Conservation (phyloP, 2,888 invertebrate genomes). For the Athalia circularis region DNA sequence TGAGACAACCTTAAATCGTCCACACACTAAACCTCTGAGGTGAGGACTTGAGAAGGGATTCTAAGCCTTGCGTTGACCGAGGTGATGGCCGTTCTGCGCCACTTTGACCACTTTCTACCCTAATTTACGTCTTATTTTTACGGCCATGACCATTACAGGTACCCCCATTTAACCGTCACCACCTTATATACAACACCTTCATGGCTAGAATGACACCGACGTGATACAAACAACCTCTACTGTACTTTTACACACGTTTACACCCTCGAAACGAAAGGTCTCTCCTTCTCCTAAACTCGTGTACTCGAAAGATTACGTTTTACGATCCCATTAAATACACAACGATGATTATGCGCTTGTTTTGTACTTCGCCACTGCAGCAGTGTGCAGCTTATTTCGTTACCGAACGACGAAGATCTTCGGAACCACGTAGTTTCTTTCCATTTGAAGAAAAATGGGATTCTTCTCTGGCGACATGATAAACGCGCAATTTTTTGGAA, state of each 20-base stretch:
- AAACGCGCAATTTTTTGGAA: too few species aligned
- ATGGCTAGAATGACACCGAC: background rate
- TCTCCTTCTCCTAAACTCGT: conserved; percentile 9
- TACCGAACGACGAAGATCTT: conserved; percentile 5
- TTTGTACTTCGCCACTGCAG: background rate
- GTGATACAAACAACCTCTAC: too few species aligned
- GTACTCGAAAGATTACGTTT: conserved; percentile 44
- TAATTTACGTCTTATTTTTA: conserved; percentile 45
- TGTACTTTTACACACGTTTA: too few species aligned
- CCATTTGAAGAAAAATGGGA: background rate
- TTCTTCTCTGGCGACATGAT: background rate
- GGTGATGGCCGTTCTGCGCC: conserved; percentile 18
- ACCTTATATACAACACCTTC: background rate
- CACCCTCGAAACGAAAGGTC: too few species aligned
- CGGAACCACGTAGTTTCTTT: background rate
- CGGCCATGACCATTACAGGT: conserved; percentile 32
- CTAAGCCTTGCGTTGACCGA: conserved; percentile 18
- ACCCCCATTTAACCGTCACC: conserved; percentile 35
- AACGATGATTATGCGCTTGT: conserved; percentile 11
- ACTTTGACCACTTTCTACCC: conserved; percentile 44
- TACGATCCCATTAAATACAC: conserved; percentile 38
- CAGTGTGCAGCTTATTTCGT: background rate
- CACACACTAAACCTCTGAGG: conserved; percentile 17
- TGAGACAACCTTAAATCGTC: conserved; percentile 31
- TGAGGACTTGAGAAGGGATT: background rate